phyloP scores from a whole-genome alignment of 2,888 invertebrate genomes.

The Macaria notata region DNA sequence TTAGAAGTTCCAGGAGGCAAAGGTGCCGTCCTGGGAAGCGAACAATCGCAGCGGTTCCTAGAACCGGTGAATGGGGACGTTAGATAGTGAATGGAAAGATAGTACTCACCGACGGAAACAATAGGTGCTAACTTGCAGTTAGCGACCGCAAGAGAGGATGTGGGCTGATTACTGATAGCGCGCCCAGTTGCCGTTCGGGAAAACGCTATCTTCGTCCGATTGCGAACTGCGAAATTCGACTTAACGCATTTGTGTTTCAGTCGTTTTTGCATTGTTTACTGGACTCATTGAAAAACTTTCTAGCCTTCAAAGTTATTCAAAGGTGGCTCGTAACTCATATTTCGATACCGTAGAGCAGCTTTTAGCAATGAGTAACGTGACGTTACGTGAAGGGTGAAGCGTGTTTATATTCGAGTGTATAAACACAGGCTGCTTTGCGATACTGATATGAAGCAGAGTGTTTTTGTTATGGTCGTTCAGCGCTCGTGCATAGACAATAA shows the following conservation, averaged over 20 bases:
- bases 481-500: conserved; percentile 47
- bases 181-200: conserved; percentile 25
- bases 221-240: conserved; percentile 12
- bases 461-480: conserved; percentile 54
- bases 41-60: conserved; percentile 62
- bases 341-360: conserved; percentile 29
- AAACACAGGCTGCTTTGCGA: conserved; percentile 39
- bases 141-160: conserved; percentile 54
- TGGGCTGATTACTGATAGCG: conserved; percentile 53
- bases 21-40: conserved; percentile 60
- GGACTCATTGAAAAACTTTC: neutral
- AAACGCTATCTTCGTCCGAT: conserved; percentile 15
- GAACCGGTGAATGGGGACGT: conserved; percentile 53
- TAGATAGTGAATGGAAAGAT: conserved; percentile 54
- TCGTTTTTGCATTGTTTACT: neutral
- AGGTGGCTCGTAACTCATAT: conserved; percentile 10
- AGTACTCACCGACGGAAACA: conserved; percentile 58
- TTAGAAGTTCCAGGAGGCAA: conserved; percentile 39
- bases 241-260: neutral
- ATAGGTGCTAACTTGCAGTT: conserved; percentile 63
- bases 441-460: conserved; percentile 47
- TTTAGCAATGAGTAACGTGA: conserved; percentile 42
- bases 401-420: conserved; percentile 49
- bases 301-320: conserved; percentile 9
- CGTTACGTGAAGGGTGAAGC: conserved; percentile 33